Evolutionary conservation across 2,113 vertebrate genomes (phyloP), one percentile per base, ranked within the genome.

Genomic region (Gadus chalcogrammus): DNA sequence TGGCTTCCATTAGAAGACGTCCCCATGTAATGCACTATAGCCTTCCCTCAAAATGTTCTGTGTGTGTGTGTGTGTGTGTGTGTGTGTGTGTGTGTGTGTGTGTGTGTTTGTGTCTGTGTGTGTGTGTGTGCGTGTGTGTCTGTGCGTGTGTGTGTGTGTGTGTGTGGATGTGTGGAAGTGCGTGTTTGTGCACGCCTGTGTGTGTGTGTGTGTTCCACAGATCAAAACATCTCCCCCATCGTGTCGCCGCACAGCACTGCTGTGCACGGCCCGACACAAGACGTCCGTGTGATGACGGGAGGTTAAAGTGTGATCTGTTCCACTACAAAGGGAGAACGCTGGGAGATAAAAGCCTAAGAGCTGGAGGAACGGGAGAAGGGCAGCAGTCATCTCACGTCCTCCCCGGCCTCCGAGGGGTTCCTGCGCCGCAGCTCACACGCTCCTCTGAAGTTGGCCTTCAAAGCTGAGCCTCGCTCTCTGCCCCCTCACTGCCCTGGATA

Each of bases 381-480:
- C 76, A 73, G 70, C 76, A 73, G 65, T 18, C 48, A 15, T 17
- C 65, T 65, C 15, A 35, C 20, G 16, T 73, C 61, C 11, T 64
- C 68, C 35, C 11, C 31, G 3, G 70, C 78, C 78, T 82, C 70
- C 67, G 75, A 68, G 78, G 60, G 35, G 52, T 13, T 48, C 42
- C 42, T 52, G 20, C 58, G 5, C 55, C 59, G 24, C 12, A 35
- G 60, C 24, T 72, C 58, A 55, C 68, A 56, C 68, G 48, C 70
- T 65, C 38, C 71, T 78, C 56, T 78, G 80, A 70, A 76, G 79
- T 64, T 61, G 42, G 68, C 74, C 84, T 81, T 89, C 86, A 88
- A 88, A 90, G 87, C 59, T 1, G 2, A 84, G 78, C 82, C 82
- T 78, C 76, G 56, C 76, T 80, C 84, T 79, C 9, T 61, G 56